These are phyloP conservation scores for Dipodomys stephensi DNA, from an alignment of 2,113 vertebrate genomes.

Conservation along the genomic window DNA sequence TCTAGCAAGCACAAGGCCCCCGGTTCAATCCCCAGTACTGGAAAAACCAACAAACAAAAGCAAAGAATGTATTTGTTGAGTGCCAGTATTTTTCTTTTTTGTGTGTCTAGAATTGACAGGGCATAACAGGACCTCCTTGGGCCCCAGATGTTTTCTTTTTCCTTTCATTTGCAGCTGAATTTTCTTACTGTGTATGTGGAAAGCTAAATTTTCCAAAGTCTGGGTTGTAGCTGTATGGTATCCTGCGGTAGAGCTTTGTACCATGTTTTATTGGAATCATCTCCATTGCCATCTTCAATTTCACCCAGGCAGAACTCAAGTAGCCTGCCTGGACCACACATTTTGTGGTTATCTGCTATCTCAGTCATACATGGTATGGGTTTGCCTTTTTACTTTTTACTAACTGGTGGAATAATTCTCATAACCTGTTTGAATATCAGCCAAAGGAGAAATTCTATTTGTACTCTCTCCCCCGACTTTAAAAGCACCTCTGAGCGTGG, in stretches of 20 bases:
- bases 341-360: not conserved
- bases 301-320: not conserved
- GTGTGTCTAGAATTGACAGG: not conserved
- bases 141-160: not conserved
- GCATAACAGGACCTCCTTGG: not conserved
- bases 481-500: not conserved
- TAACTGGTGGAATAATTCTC: conserved; percentile 36
- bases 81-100: not conserved
- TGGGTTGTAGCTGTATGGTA: not conserved
- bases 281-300: not conserved
- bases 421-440: not conserved
- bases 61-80: not conserved
- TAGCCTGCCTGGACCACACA: not conserved
- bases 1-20: no score
- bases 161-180: not conserved
- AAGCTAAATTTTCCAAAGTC: not conserved
- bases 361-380: not conserved
- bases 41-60: conserved; percentile 19
- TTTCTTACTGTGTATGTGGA: not conserved
- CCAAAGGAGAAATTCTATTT: not conserved
- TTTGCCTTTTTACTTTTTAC: conserved; percentile 26
- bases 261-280: not conserved
- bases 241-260: not conserved
- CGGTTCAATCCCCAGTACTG: no score
- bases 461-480: not conserved